Evolutionary conservation across 1,140 invertebrate species (phyloP), one percentile per base, ranked within the genome.

Genomic region (Belonocnema kinseyi): DNA sequence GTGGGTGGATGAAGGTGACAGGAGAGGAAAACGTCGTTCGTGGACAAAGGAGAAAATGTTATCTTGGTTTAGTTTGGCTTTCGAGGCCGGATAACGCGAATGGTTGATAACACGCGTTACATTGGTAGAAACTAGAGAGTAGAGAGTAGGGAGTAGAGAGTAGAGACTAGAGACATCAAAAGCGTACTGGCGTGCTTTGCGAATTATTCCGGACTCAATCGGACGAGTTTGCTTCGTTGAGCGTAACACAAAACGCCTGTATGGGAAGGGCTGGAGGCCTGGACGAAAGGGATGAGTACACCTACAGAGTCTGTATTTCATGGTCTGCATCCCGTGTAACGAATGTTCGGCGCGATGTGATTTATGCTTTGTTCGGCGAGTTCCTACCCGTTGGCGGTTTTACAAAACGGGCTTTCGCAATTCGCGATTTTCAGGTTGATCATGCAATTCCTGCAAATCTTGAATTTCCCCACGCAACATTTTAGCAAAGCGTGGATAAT

Each of bases 341-440:
- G 87, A 91, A 91, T 90, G 90, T 87, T 88, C 85, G 87, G 85
- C 79, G 85, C 87, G 86, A 85, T 87, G 88, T 91, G 89, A 91
- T 90, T 91, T 90, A 89, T 89, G 88, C 87, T 87, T 88, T 87
- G 86, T 87, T 88, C 86, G 74, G 56, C 71, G 33, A 73, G 73
- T 81, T 53, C 52, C 61, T 73, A 70, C 11, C 19, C 77, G 52
- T 77, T 75, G 21, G 19, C 75, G 53, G 61, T 80, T 78, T 74
- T 66, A 66, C 26, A 66, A 46, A 66, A 66, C 61, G 52, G 54
- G 33, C 16, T 56, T 51, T 70, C 16, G 21, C 40, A 26, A 17
- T 70, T 33, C n/a, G 70, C 50, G 26, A 70, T 77, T 77, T 77
- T 61, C 50, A 74, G n/a, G 17, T 50, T 72, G 26, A 54, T 54